Percentiles rank a stretch among this genome's conserved stretches.
phyloP scores from a whole-genome alignment of 1,140 invertebrate genomes.

The Drosophila athabasca region DNA sequence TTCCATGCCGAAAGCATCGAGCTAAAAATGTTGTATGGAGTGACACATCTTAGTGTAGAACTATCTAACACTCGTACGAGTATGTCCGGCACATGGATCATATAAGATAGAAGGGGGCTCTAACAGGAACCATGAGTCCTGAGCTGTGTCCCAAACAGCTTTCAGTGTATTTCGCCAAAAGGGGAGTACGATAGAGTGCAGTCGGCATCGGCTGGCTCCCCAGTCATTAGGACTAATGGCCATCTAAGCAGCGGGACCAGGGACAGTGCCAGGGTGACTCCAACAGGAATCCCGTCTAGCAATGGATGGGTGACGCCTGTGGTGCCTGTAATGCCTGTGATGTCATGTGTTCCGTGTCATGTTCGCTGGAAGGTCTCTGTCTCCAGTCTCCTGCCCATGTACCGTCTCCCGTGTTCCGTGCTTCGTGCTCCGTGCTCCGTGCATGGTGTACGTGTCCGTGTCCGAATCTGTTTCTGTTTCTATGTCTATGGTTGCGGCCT shows the following conservation, averaged over 20 bases:
- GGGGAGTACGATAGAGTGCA: conserved; percentile 9
- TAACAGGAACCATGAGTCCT: too few species aligned
- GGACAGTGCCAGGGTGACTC: neutral
- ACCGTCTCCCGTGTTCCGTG: neutral
- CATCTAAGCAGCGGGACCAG: conserved; percentile 40
- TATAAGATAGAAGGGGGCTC: too few species aligned
- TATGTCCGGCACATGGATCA: too few species aligned
- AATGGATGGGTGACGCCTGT: conserved; percentile 4
- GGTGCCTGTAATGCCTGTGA: neutral
- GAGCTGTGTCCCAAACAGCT: conserved; percentile 7
- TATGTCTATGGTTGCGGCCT: conserved; percentile 42
- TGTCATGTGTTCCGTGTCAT: neutral
- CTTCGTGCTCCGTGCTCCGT: too few species aligned
- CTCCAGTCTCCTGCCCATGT: neutral
- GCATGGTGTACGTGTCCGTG: too few species aligned
- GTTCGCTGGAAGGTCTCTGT: conserved; percentile 19
- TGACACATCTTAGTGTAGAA: too few species aligned
- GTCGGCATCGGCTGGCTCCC: conserved; percentile 27
- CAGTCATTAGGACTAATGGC: conserved; percentile 80
- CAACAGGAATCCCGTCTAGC: too few species aligned
- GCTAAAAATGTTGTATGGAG: too few species aligned
- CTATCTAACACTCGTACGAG: too few species aligned
- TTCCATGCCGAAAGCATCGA: too few species aligned
- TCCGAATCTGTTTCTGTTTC: too few species aligned
- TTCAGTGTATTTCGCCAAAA: conserved; percentile 12